Base-by-base conservation (phyloP, 92 coral and sea anemone genomes). In the Parazoanthus atlanticus region DNA sequence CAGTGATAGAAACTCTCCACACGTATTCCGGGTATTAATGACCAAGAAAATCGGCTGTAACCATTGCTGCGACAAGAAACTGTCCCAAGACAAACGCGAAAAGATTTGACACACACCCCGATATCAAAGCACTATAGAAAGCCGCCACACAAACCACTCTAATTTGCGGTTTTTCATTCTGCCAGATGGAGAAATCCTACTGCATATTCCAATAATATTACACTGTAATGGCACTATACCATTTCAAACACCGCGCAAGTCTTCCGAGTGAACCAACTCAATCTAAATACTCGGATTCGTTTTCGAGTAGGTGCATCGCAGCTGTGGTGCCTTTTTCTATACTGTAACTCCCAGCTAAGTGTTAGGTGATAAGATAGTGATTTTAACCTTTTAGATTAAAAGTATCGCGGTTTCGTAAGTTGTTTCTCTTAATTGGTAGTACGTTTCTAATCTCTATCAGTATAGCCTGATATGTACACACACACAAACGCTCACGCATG, bases 161-260 rank as follows among this genome's bases (percentile, higher is more conserved):
- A 76, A 76, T 40, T 76, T 76, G 80, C 11, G 80, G 80, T 76
- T 38, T 40, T 75, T 36, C 80, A 33, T 74, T 74, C 28, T 36
- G 32, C 31, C 80, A 76, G 56, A 40, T 76, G 80, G 30, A 40
- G 19, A 28, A 12, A 15, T 38, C 25, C 31, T 21, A 71, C 38
- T 29, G 76, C 17, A 71, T 30, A 61, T 21, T 61, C 8, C 28
- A 61, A 61, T 25, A 61, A 23, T 21, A 61, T 61, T 25, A 1
- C 69, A 61, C 1, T 16, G 19, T 2, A 52, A 52, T 52, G 58
- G 58, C 58, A 52, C 17, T 52, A 15, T 11, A 52, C 58, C 3
- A 52, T 16, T 43, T 52, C 3, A 13, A 52, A 13, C 12, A 52
- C n/a, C n/a, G n/a, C 3, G 26, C 69, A 5, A 61, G 9, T 61